Evolutionary conservation across 2,888 invertebrate species (phyloP), one percentile per base, ranked within the genome.

Genomic region (Agrypnus murinus): DNA sequence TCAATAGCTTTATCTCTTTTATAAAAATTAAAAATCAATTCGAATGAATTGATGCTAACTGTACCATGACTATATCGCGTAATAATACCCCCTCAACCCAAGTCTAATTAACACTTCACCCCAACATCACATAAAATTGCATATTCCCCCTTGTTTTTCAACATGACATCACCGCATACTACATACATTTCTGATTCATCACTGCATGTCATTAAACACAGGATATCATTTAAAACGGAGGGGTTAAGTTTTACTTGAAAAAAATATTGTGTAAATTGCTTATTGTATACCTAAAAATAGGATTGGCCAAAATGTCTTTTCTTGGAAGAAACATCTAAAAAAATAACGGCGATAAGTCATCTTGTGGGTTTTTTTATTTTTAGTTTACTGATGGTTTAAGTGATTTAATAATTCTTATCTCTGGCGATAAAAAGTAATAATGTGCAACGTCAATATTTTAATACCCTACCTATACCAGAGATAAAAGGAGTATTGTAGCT

Each of bases 121-220:
- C 58, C 48, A 14, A 58, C 57, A n/a, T n/a, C n/a, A n/a, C n/a
- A 32, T 14, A 1, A 46, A 31, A 25, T n/a, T n/a, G n/a, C 43
- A 1, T 38, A 17, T 19, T 53, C 31, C 58, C 65, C 64, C 65
- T 58, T 58, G 46, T 65, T 57, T 58, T 57, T 55, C 48, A 31
- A n/a, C 9, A 38, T 65, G 57, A 58, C 65, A 58, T 65, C 65
- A 65, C 48, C 65, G 46, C 57, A 38, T n/a, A n/a, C n/a, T n/a
- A 25, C 25, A 25, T 25, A 25, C 25, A 5, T 34, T 12, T 65
- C 46, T 65, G 58, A 65, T 65, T 65, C 65, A 65, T 48, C 25
- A 31, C 40, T 32, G 55, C n/a, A 31, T 25, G 25, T 53, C 10
- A 64, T 64, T 53, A 64, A 64, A 31, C 40, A 31, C 38, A 43